Evolutionary conservation across 1,140 invertebrate species (phyloP), one percentile per base, ranked within the genome.

Genomic region (Asobara japonica): DNA sequence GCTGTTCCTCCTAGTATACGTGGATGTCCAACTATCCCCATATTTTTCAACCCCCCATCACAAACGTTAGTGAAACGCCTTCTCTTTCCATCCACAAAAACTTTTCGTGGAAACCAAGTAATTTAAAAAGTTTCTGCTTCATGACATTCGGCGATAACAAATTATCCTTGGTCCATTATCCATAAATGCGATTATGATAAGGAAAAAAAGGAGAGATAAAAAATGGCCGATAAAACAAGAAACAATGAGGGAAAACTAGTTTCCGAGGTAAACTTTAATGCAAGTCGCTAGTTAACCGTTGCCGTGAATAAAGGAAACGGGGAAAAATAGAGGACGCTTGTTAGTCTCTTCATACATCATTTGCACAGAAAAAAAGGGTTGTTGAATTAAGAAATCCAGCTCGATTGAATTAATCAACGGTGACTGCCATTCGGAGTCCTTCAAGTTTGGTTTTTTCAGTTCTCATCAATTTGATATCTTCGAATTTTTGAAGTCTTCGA

Each of bases 171-270:
- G 80, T 83, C 84, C 85, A 86, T 87, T 87, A 87, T 87, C 84
- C 82, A 81, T 81, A 86, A 87, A 87, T 84, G 85, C 82, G 83
- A 86, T 87, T 87, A 87, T 85, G 85, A 86, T 86, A 86, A 86
- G 84, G 36, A n/a, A 84, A 86, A 84, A 81, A 85, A 84, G n/a
- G n/a, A n/a, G 77, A 67, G 73, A 70, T 71, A 79, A 60, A 71
- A 76, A 79, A 70, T n/a, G 11, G 20, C 13, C 36, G 36, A 60
- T 31, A 69, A 56, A 70, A 29, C 5, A 30, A 65, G 30, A 66
- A 86, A 86, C 83, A 84, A 85, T 83, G 80, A 84, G 84, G 77
- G 65, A 73, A 68, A 74, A 51, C 11, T 36, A 51, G 45, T 51
- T 16, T 36, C 79, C n/a, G 74, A 74, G 80, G 75, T 83, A 81